These are phyloP conservation scores for Aspidiotus rigidus DNA, from an alignment of 2,888 invertebrate genomes.

Conservation along the genomic window DNA sequence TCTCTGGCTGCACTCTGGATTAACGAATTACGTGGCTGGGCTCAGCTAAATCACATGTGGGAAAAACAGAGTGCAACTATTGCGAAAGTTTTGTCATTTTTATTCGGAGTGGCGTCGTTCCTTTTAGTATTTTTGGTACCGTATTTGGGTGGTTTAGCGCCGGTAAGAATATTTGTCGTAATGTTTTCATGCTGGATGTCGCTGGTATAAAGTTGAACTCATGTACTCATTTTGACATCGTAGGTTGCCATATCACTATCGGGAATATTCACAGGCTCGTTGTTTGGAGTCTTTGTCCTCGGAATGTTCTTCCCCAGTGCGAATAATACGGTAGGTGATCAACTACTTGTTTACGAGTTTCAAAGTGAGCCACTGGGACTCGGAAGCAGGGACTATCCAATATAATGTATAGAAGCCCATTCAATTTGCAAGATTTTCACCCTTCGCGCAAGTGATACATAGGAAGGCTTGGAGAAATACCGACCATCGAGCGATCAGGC, in stretches of 20 bases:
- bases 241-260: slow-evolving; percentile 44
- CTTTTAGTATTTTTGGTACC: slow-evolving; percentile 47
- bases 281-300: slow-evolving; percentile 45
- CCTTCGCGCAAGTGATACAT: too few species aligned
- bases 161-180: slow-evolving; percentile 39
- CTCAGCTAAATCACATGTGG: slow-evolving; percentile 39
- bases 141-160: slow-evolving; percentile 47
- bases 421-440: neutral
- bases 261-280: slow-evolving; percentile 45
- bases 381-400: neutral
- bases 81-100: slow-evolving; percentile 45
- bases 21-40: slow-evolving; percentile 44
- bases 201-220: neutral
- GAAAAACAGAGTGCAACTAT: slow-evolving; percentile 41
- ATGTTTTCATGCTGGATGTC: neutral
- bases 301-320: slow-evolving; percentile 45
- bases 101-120: slow-evolving; percentile 46
- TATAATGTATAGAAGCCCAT: neutral
- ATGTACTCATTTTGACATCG: slow-evolving; percentile 4
- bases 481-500: too few species aligned
- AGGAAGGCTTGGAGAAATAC: too few species aligned
- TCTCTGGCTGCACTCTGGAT: slow-evolving; percentile 49
- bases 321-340: slow-evolving; percentile 42
- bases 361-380: neutral
- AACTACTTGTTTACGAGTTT: neutral